These are phyloP conservation scores for Danio kyathit DNA, from an alignment of 2,797 vertebrate species.

Conservation along the genomic window DNA sequence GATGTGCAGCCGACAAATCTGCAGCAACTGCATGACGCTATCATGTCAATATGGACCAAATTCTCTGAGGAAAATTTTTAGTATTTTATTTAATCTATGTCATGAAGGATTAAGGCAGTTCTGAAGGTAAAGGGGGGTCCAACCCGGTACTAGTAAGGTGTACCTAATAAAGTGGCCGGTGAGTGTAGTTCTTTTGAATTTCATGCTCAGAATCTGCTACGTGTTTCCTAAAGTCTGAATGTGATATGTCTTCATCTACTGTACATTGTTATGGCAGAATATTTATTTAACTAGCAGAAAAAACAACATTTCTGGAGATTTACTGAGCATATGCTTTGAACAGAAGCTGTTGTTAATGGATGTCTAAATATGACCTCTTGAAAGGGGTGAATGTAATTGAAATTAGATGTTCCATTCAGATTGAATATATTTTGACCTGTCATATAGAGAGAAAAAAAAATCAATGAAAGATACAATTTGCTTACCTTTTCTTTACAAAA, in stretches of 20 bases:
- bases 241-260: not conserved
- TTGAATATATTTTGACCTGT: not conserved
- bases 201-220: not conserved
- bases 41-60: too few species aligned
- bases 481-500: not conserved
- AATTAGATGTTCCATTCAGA: conserved; percentile 9
- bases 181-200: not conserved
- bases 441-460: not conserved
- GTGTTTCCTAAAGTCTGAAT: not conserved
- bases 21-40: too few species aligned
- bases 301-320: conserved; percentile 3
- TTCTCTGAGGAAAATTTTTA: too few species aligned
- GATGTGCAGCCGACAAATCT: too few species aligned
- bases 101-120: too few species aligned
- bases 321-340: not conserved
- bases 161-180: too few species aligned
- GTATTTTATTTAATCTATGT: too few species aligned
- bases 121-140: too few species aligned
- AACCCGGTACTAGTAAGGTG: too few species aligned
- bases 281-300: not conserved
- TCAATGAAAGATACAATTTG: not conserved
- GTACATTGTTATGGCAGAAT: not conserved
- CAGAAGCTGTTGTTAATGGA: not conserved
- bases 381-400: not conserved
- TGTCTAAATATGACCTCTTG: not conserved